Evolutionary conservation across 2,113 vertebrate genomes (phyloP).

Genomic region (Entosphenus tridentatus): DNA sequence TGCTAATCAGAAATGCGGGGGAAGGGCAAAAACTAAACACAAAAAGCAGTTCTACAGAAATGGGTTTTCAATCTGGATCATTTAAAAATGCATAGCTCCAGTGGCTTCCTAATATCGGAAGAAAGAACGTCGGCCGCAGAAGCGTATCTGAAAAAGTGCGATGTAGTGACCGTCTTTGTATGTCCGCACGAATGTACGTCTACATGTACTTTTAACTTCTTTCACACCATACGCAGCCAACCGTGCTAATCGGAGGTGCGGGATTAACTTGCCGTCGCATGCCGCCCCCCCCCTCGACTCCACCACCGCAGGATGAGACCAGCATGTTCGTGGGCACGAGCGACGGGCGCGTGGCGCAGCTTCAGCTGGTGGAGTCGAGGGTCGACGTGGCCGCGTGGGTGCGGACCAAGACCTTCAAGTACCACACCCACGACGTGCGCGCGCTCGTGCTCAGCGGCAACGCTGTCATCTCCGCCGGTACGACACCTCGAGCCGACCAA

Average conservation of each 20-base stretch:
- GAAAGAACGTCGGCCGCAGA: too few relatives aligned
- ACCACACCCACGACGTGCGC: conserved; percentile 64
- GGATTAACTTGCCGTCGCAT: background rate
- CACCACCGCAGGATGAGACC: conserved; percentile 38
- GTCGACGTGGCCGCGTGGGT: conserved; percentile 44
- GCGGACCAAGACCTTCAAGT: conserved; percentile 54
- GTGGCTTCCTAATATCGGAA: too few relatives aligned
- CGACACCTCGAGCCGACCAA: too few relatives aligned
- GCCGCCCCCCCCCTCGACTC: background rate
- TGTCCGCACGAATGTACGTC: too few relatives aligned
- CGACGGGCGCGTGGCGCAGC: conserved; percentile 48
- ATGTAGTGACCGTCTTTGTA: too few relatives aligned
- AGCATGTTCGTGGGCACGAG: conserved; percentile 65
- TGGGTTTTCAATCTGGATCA: too few relatives aligned
- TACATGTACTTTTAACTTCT: too few relatives aligned
- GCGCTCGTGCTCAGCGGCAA: conserved; percentile 40
- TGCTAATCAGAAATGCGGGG: too few relatives aligned
- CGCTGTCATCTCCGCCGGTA: conserved; percentile 63
- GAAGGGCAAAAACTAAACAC: too few relatives aligned
- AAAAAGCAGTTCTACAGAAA: too few relatives aligned
- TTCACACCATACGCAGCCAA: background rate
- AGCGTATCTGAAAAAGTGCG: too few relatives aligned
- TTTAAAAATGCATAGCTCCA: too few relatives aligned
- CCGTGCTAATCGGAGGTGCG: background rate
- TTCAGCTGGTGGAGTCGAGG: conserved; percentile 41